phyloP scores from a whole-genome alignment of 2,888 invertebrate species.

The Mythimna ferrago region DNA sequence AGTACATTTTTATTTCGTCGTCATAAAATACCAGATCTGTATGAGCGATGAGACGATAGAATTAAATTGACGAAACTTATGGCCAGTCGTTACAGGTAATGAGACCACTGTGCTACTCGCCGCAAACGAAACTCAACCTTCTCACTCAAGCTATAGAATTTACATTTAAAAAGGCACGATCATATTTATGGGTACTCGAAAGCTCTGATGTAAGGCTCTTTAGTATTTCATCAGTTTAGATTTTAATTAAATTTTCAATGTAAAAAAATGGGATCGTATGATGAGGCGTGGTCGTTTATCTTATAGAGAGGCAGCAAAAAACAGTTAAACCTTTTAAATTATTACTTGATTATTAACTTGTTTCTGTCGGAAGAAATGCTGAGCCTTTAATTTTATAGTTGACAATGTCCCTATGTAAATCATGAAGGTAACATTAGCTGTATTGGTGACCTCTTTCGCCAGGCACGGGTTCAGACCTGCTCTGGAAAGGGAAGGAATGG shows the following conservation, averaged over 20 bases:
- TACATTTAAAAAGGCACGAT: slow-evolving; percentile 39
- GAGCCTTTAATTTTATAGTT: too few species aligned
- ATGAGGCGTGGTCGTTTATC: slow-evolving; percentile 25
- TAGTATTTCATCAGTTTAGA: slow-evolving; percentile 62
- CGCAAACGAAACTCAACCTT: slow-evolving; percentile 61
- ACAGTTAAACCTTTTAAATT: not conserved
- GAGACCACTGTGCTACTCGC: slow-evolving; percentile 61
- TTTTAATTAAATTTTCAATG: slow-evolving; percentile 60
- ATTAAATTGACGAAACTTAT: slow-evolving; percentile 78
- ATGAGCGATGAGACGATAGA: slow-evolving; percentile 75
- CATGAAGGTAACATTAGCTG: too few species aligned
- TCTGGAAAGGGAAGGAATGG: too few species aligned
- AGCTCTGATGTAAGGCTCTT: slow-evolving; percentile 56
- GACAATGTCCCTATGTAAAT: too few species aligned
- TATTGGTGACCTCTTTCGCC: too few species aligned
- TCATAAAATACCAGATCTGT: slow-evolving; percentile 69
- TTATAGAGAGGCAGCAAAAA: not conserved
- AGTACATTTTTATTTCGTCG: slow-evolving; percentile 63
- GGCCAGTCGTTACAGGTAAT: slow-evolving; percentile 76
- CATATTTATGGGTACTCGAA: slow-evolving; percentile 66
- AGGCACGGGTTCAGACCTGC: too few species aligned
- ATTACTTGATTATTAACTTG: not conserved
- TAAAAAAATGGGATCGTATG: slow-evolving; percentile 31
- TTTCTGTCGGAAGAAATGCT: not conserved
- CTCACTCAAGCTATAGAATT: slow-evolving; percentile 45